Conservation (phyloP, 2,113 vertebrate genomes). For the Tapirus terrestris region DNA sequence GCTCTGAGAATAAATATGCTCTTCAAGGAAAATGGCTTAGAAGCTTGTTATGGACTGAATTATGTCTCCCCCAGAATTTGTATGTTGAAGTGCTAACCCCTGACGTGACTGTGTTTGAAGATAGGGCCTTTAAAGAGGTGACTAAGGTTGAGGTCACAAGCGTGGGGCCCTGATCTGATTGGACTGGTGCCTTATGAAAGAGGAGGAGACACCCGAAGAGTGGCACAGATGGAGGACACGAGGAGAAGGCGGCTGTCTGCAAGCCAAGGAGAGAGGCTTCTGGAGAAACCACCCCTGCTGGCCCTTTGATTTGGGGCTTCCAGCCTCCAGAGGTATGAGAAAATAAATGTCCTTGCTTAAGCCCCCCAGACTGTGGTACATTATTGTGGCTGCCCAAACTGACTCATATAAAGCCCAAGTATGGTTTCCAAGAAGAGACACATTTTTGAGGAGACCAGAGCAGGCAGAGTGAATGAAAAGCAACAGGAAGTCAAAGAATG, state of each 20-base stretch:
- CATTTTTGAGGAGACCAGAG: background rate
- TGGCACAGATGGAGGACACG: background rate
- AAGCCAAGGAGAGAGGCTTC: too few relatives aligned
- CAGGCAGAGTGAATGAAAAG: background rate
- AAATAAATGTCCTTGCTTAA: background rate
- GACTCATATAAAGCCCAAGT: background rate
- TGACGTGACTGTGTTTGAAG: background rate
- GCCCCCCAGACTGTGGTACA: background rate
- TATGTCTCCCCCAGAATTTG: background rate
- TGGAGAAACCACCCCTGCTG: too few relatives aligned
- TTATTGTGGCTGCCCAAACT: background rate
- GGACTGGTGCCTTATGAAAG: background rate
- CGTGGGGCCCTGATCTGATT: background rate
- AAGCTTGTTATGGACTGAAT: background rate
- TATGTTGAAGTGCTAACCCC: background rate
- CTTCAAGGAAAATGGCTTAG: background rate
- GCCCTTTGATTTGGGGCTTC: background rate
- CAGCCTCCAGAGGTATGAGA: background rate
- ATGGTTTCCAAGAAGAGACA: background rate
- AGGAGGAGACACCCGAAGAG: background rate
- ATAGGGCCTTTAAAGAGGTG: background rate
- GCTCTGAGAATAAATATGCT: background rate
- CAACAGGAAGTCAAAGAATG: background rate
- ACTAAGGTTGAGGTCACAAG: background rate
- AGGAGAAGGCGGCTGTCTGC: fast-evolving